Conservation (phyloP, 2,888 invertebrate genomes). For the Arrhopalites spinosus region DNA sequence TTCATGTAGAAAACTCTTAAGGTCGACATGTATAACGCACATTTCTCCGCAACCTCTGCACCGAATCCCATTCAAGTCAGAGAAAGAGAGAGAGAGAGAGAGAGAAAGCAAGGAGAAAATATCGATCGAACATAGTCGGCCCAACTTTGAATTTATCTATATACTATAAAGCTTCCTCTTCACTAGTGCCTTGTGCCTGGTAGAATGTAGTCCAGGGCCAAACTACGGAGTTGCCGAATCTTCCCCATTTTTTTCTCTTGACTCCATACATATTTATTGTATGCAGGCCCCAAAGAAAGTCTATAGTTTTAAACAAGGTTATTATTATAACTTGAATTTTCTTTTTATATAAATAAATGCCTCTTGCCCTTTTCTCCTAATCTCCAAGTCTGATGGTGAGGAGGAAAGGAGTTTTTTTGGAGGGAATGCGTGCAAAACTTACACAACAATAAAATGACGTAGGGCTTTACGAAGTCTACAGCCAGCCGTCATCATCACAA, state of each 20-base stretch:
- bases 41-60: background rate
- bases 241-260: background rate
- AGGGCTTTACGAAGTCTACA: too few species aligned
- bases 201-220: slow-evolving; percentile 43
- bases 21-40: too few species aligned
- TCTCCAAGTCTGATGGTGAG: too few species aligned
- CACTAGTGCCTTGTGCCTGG: background rate
- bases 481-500: too few species aligned
- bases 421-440: too few species aligned
- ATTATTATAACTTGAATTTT: too few species aligned
- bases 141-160: slow-evolving; percentile 34
- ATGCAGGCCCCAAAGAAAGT: background rate
- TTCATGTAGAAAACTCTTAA: background rate
- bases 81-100: background rate
- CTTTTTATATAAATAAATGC: too few species aligned
- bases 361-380: too few species aligned
- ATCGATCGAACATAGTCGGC: slow-evolving; percentile 29
- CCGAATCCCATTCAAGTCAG: background rate
- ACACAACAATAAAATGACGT: too few species aligned
- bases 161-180: slow-evolving; percentile 7
- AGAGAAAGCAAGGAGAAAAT: slow-evolving; percentile 25
- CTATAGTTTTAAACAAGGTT: background rate
- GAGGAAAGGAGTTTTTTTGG: too few species aligned
- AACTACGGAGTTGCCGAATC: slow-evolving; percentile 42
- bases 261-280: background rate